A percentile compares a stretch with the other conserved stretches of the same genome.
Evolutionary conservation across 2,888 invertebrate species (phyloP).

Genomic region (Lasioglossum vierecki): DNA sequence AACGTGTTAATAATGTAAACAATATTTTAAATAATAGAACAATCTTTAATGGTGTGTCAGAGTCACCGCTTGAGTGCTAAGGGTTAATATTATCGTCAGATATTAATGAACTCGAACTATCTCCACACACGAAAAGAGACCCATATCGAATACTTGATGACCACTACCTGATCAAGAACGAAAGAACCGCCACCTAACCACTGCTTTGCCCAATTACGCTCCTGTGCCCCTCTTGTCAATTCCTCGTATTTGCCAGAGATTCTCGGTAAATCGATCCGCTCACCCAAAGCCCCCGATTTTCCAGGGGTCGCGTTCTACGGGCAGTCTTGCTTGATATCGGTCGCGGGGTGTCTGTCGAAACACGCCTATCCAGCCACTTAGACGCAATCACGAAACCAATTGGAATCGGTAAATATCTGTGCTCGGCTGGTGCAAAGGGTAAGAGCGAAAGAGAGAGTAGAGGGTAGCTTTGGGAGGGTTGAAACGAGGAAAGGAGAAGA

Average conservation of each 20-base stretch:
- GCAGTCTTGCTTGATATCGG: constrained; percentile 17
- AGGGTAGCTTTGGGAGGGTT: constrained; percentile 34
- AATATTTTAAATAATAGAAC: too few relatives aligned
- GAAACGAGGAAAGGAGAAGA: constrained; percentile 6
- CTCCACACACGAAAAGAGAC: not conserved
- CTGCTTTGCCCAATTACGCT: not conserved
- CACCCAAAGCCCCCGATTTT: not conserved
- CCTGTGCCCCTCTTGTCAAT: too few relatives aligned
- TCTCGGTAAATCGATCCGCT: not conserved
- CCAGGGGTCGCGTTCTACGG: not conserved
- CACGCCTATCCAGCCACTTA: constrained; percentile 71
- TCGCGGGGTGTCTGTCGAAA: constrained; percentile 32
- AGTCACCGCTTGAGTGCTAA: too few relatives aligned
- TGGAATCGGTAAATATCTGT: constrained; percentile 81
- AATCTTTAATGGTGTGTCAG: too few relatives aligned
- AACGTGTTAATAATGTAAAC: too few relatives aligned
- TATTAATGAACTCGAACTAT: not conserved
- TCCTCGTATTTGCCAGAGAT: not conserved
- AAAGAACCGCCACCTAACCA: not conserved
- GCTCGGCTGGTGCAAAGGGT: constrained; percentile 62
- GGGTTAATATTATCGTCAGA: not conserved
- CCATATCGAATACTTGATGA: not conserved
- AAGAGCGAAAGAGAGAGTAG: not conserved
- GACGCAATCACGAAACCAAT: constrained; percentile 81
- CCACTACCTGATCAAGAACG: not conserved